Evolutionary conservation across 2,113 vertebrate genomes (phyloP), one percentile per base, ranked within the genome.

Genomic region (Colius striatus): DNA sequence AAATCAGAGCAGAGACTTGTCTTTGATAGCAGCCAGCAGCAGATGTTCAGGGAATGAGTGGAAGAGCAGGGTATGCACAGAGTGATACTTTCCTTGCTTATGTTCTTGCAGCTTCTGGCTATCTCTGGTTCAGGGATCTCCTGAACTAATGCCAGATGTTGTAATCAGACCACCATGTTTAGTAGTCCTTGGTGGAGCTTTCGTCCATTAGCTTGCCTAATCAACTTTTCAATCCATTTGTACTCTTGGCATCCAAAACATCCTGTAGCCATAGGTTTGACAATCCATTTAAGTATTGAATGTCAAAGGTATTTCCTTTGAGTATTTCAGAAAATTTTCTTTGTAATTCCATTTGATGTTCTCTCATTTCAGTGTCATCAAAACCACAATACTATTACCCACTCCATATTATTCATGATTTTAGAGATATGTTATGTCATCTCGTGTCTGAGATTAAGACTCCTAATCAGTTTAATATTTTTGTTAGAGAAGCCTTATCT

Each of bases 201-300:
- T 75, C 22, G 57, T 94, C 66, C 29, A 84, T 95, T 94, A 87
- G 18, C 45, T 82, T 68, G 23, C 62, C 62, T 92, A 91, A 94
- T 92, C 48, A 84, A 12, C 77, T 96, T 95, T 71, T 72, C 20
- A 89, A 71, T 25, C 14, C 57, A 57, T 78, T 92, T 94, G 30
- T 84, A 51, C 7, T 68, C 74, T 57, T 92, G 84, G 66, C 77
- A 87, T 84, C 18, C 29, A 94, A 91, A 94, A 48, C 29, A 57
- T 72, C 18, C 84, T 61, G 50, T 61, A 92, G 19, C 54, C 61
- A 67, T 26, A 82, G 57, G 74, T 92, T 84, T 65, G 72, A 57
- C 61, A 78, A 68, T 61, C 53, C 48, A 82, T 92, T 94, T 89
- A 84, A 84, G 50, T 90, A 86, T 34, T 61, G 57, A 87, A 92